Evolutionary conservation across 2,797 vertebrate genomes (phyloP).

Genomic region (Thaleichthys pacificus): DNA sequence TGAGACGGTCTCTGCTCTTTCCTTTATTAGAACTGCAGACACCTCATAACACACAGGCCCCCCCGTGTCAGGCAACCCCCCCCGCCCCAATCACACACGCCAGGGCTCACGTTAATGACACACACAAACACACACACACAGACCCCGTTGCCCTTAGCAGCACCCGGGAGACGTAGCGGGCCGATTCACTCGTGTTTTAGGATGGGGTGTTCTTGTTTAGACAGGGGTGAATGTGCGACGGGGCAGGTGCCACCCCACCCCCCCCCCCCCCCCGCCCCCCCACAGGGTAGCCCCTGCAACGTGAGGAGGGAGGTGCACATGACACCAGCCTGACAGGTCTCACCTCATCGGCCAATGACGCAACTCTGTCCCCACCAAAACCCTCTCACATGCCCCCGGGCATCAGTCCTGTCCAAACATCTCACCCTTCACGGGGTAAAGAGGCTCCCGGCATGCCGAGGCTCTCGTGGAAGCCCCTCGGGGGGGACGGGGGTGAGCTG

Average conservation of each 20-base stretch:
- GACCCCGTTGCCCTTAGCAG: conserved; percentile 62
- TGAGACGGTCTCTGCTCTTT: conserved; percentile 66
- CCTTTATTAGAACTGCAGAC: conserved; percentile 80
- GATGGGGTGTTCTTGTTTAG: conserved; percentile 67
- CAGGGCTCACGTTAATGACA: conserved; percentile 23
- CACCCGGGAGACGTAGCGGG: conserved; percentile 46
- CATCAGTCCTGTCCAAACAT: conserved; percentile 12
- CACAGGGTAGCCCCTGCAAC: conserved; percentile 75
- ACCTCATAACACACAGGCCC: conserved; percentile 62
- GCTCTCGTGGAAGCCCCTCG: neutral
- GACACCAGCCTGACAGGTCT: conserved; percentile 68
- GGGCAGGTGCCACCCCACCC: conserved; percentile 38
- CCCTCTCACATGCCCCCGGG: conserved; percentile 53
- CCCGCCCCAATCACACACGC: conserved; percentile 25
- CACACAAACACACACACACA: conserved; percentile 10
- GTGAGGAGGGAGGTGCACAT: conserved; percentile 70
- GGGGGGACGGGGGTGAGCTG: too few species aligned
- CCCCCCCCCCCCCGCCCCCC: conserved; percentile 21
- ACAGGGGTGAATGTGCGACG: conserved; percentile 41
- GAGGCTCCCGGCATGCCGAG: neutral
- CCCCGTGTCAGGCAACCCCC: neutral
- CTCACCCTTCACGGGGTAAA: conserved; percentile 12
- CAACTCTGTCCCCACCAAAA: conserved; percentile 60
- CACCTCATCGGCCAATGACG: conserved; percentile 71
- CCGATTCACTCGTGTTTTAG: conserved; percentile 57